Percentiles rank a stretch among this genome's conserved stretches.
Conservation (phyloP, 2,888 invertebrate genomes). For the Tinea pellionella region DNA sequence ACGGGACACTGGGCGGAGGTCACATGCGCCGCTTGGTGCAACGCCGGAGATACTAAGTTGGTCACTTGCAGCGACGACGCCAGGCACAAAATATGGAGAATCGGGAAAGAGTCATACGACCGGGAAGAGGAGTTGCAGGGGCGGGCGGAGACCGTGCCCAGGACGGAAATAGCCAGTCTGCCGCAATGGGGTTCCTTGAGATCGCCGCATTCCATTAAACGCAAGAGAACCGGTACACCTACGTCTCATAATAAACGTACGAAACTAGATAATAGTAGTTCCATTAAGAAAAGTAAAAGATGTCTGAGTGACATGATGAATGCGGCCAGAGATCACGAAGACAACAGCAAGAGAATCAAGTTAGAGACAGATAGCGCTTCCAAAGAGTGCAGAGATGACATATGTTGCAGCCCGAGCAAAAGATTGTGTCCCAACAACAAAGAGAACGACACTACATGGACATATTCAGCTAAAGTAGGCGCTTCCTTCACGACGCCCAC, state of each 20-base stretch:
- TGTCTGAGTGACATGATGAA: slow-evolving; percentile 51
- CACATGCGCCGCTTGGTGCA: slow-evolving; percentile 87
- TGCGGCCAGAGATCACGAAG: slow-evolving; percentile 32
- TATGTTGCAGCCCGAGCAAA: slow-evolving; percentile 20
- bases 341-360: slow-evolving; percentile 32
- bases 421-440: neutral
- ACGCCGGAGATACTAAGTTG: slow-evolving; percentile 67
- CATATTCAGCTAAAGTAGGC: slow-evolving; percentile 31
- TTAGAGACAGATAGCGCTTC: slow-evolving; percentile 29
- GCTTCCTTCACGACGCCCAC: slow-evolving; percentile 46
- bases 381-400: slow-evolving; percentile 38
- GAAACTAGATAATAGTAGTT: neutral
- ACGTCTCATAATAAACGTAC: neutral
- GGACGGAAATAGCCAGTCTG: slow-evolving; percentile 23
- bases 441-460: slow-evolving; percentile 29
- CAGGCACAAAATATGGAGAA: slow-evolving; percentile 79
- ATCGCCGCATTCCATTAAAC: slow-evolving; percentile 21
- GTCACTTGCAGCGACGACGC: slow-evolving; percentile 90
- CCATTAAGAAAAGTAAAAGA: slow-evolving; percentile 39
- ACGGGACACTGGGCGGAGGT: slow-evolving; percentile 87
- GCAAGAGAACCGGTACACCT: neutral
- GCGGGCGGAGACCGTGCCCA: slow-evolving; percentile 40
- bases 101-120: slow-evolving; percentile 62
- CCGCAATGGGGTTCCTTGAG: slow-evolving; percentile 25
- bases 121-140: slow-evolving; percentile 44